Evolutionary conservation across 2,888 invertebrate species (phyloP), one percentile per base, ranked within the genome.

Genomic region (Lepidonotus clava): DNA sequence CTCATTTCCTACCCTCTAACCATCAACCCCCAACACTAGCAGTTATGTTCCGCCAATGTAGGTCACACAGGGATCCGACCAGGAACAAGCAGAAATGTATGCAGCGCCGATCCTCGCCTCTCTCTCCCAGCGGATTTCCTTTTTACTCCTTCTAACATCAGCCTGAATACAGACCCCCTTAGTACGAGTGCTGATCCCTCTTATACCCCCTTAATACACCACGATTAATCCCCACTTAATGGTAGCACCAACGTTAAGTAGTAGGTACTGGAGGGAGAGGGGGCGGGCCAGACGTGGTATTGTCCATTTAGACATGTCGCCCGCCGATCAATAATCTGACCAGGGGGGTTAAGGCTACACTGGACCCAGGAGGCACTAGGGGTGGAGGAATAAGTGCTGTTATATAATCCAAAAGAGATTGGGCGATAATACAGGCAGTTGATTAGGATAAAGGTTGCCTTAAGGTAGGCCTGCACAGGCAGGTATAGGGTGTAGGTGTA

Each of bases 21-120:
- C n/a, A n/a, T n/a, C n/a, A n/a, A n/a, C 53, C 53, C n/a, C 53
- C 53, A 53, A n/a, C n/a, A n/a, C 21, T 53, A 53, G 53, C 53
- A 53, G 21, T 2, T 11, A n/a, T n/a, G n/a, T n/a, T 53, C 21
- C 53, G n/a, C 21, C 53, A 53, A 53, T 53, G 53, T 53, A 53
- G 53, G 53, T 53, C 53, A 53, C 53, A n/a, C n/a, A n/a, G n/a
- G 53, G 53, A 53, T 53, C 53, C n/a, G 53, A 4, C 4, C 46
- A 11, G 46, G 46, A 46, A 18, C 8, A 46, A 46, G 2, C 18
- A n/a, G n/a, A n/a, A n/a, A n/a, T n/a, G n/a, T n/a, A n/a, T n/a
- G n/a, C n/a, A n/a, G n/a, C n/a, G n/a, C n/a, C n/a, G n/a, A n/a
- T n/a, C n/a, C n/a, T n/a, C n/a, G n/a, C n/a, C n/a, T n/a, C n/a